A percentile compares a stretch with the other conserved stretches of the same genome.
Conservation (phyloP, 64 coral and sea anemone genomes). For the Stylophora pistillata region DNA sequence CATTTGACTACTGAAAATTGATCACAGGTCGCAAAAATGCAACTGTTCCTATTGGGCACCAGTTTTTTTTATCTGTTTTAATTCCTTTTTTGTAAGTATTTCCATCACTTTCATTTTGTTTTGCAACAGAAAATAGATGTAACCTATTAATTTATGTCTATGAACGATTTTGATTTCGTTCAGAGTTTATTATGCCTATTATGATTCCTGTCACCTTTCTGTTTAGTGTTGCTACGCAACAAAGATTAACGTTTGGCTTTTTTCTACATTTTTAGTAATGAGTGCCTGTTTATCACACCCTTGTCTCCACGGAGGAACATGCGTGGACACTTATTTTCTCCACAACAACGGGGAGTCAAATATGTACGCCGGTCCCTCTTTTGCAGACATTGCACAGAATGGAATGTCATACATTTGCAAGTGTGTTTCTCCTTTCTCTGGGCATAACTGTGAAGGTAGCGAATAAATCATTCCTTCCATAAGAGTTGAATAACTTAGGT, state of each 20-base stretch:
- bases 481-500: no score
- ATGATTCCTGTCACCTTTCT: no score
- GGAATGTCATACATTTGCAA: conserved; percentile 77
- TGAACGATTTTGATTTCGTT: no score
- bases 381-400: conserved; percentile 1
- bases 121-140: no score
- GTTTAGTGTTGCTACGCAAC: not conserved
- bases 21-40: no score
- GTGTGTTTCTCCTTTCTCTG: conserved; percentile 64
- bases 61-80: no score
- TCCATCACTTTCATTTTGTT: no score
- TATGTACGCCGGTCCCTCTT: conserved; percentile 39
- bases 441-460: conserved; percentile 75
- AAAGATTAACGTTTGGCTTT: not conserved
- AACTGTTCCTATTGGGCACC: no score
- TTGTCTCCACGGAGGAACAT: conserved; percentile 95
- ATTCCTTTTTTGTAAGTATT: no score
- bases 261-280: conserved; percentile 51
- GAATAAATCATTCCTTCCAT: not conserved
- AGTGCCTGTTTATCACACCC: conserved; percentile 92
- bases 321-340: conserved; percentile 80
- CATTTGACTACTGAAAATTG: no score
- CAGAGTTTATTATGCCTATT: no score
- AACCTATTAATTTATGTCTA: no score
- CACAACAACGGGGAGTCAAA: conserved; percentile 42